These are phyloP conservation scores for Toxonevra muliebris DNA, from an alignment of 2,888 invertebrate species.

Conservation along the genomic window DNA sequence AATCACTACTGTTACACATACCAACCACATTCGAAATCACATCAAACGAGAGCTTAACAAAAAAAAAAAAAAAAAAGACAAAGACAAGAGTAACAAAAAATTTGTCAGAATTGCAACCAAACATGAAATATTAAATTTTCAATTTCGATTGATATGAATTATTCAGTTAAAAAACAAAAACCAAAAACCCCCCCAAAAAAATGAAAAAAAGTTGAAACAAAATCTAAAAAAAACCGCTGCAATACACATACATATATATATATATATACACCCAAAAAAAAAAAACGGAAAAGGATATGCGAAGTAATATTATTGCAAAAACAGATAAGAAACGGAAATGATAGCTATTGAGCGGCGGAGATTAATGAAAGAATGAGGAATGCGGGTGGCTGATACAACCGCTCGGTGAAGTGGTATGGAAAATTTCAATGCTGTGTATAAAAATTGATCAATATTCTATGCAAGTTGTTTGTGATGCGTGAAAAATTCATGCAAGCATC, in stretches of 20 bases:
- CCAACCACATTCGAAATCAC: background rate
- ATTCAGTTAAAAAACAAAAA: slow-evolving; percentile 23
- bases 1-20: background rate
- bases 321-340: too few species aligned
- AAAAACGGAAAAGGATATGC: too few species aligned
- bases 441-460: too few species aligned
- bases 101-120: background rate
- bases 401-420: too few species aligned
- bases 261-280: background rate
- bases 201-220: background rate
- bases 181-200: too few species aligned
- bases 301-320: too few species aligned
- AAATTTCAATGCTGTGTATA: too few species aligned
- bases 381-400: too few species aligned
- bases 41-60: background rate
- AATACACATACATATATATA: background rate
- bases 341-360: too few species aligned
- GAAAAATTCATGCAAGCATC: too few species aligned
- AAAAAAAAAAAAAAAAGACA: slow-evolving; percentile 4
- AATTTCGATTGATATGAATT: slow-evolving; percentile 32
- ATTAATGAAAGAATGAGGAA: too few species aligned
- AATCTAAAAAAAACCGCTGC: background rate
- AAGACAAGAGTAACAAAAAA: background rate
- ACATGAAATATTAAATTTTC: slow-evolving; percentile 35
- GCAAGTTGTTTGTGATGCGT: too few species aligned